Base-by-base conservation (phyloP, 2,888 invertebrate species). In the Eristalis arbustorum region DNA sequence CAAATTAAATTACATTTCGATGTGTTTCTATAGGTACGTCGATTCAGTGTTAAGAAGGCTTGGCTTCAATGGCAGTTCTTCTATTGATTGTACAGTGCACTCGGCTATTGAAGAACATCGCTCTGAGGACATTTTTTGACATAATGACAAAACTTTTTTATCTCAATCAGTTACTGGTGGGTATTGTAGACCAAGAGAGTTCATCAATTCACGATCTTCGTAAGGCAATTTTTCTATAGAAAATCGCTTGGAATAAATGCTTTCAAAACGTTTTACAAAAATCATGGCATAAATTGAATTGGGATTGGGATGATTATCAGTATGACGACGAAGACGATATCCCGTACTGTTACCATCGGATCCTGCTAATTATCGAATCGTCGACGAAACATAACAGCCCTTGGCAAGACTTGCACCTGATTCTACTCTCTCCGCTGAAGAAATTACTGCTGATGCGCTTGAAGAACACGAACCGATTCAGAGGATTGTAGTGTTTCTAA, bases 321-420 rank as follows among this genome's bases (percentile, higher is more conserved):
- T 67, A 37, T 67, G 34, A 76, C n/a, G 59, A 76, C 61, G 34
- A 66, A 67, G 59, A 61, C 67, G 76, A 76, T 76, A 76, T 76
- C 67, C 22, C 42, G 75, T 66, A 13, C 57, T 66, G 13, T 13
- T 40, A 13, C 40, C 40, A 40, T 40, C 11, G 40, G 13, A 40
- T 59, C 59, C 59, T 59, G 3, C 13, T 59, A 18, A 59, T 25
- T 18, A 59, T 59, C 40, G 10, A 40, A 40, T 11, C 40, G 10
- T 40, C 14, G 40, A n/a, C n/a, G n/a, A n/a, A 59, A 18, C 25
- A 25, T 3, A 25, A 25, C 25, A 25, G 3, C 25, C 3, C 2
- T 25, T 25, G 25, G 25, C 25, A 25, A 25, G 25, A 25, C 25
- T 25, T 25, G 25, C 25, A 25, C 25, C 25, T 6, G 61, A 61